A percentile compares a stretch with the other conserved stretches of the same genome.
phyloP scores from a whole-genome alignment of 2,888 invertebrate genomes.

The Apeira syringaria region DNA sequence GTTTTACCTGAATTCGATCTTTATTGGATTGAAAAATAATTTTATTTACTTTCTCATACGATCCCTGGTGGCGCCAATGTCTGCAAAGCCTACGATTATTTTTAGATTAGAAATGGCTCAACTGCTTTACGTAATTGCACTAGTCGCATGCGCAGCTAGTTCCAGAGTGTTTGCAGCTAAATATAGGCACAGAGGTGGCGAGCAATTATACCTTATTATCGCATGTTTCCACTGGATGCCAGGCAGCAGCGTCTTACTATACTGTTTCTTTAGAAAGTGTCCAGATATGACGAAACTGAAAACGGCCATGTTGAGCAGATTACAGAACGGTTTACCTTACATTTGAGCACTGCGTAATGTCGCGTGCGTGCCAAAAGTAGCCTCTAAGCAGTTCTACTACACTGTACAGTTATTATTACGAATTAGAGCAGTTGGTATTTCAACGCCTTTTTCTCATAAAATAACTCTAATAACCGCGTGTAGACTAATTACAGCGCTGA shows the following conservation, averaged over 20 bases:
- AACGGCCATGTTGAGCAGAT: slow-evolving; percentile 61
- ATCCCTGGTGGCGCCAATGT: slow-evolving; percentile 78
- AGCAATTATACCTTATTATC: slow-evolving; percentile 81
- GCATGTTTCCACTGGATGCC: slow-evolving; percentile 79
- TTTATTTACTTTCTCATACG: slow-evolving; percentile 78
- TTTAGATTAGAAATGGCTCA: slow-evolving; percentile 84
- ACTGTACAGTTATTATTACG: slow-evolving; percentile 46
- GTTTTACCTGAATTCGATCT: slow-evolving; percentile 32
- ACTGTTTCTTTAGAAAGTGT: slow-evolving; percentile 81
- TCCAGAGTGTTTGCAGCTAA: slow-evolving; percentile 79
- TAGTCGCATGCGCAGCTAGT: slow-evolving; percentile 77
- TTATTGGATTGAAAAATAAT: slow-evolving; percentile 59
- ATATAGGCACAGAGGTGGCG: slow-evolving; percentile 78
- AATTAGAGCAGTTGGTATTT: slow-evolving; percentile 53
- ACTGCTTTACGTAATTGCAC: slow-evolving; percentile 83
- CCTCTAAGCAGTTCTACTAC: slow-evolving; percentile 44
- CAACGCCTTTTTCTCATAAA: slow-evolving; percentile 35
- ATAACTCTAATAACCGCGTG: slow-evolving; percentile 32
- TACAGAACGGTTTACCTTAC: slow-evolving; percentile 65
- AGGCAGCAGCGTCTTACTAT: slow-evolving; percentile 50
- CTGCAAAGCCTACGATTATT: slow-evolving; percentile 81
- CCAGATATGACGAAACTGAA: slow-evolving; percentile 77
- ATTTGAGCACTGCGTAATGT: slow-evolving; percentile 65
- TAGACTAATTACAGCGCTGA: slow-evolving; percentile 20
- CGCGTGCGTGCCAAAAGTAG: slow-evolving; percentile 68